Evolutionary conservation across 2,888 invertebrate genomes (phyloP).

Genomic region (Nomada fucata): DNA sequence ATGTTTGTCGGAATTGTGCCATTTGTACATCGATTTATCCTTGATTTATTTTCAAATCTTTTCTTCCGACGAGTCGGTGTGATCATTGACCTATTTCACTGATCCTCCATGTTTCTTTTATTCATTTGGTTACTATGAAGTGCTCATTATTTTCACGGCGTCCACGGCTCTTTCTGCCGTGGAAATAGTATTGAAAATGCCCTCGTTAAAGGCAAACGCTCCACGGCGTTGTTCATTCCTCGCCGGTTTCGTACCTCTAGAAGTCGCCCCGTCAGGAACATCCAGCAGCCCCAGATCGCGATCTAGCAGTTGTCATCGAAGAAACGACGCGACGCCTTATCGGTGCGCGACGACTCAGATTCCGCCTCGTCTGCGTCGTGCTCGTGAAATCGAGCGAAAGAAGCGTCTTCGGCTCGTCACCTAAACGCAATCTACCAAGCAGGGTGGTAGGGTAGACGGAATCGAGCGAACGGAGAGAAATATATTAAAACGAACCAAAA

Average conservation of each 20-base stretch:
- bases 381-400: constrained; percentile 56
- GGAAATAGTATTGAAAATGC: neutral
- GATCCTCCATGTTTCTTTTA: neutral
- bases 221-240: neutral
- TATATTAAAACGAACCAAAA: constrained; percentile 46
- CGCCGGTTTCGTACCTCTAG: neutral
- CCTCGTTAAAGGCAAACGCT: neutral
- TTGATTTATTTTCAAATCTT: neutral
- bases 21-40: constrained; percentile 5
- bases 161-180: no score
- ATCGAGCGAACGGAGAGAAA: constrained; percentile 51
- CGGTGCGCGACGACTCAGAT: constrained; percentile 39
- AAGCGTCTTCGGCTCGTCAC: constrained; percentile 16
- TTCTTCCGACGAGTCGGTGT: neutral
- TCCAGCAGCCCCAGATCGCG: neutral
- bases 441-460: constrained; percentile 26
- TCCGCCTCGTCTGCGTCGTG: constrained; percentile 21
- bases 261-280: neutral
- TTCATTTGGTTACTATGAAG: neutral
- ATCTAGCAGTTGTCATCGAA: constrained; percentile 36
- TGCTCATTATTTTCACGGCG: no score
- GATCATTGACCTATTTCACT: neutral
- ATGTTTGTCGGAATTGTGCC: neutral
- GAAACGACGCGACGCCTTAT: constrained; percentile 41
- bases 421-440: constrained; percentile 39